Base-by-base conservation (phyloP, 2,888 invertebrate genomes). In the Lymantria dispar region DNA sequence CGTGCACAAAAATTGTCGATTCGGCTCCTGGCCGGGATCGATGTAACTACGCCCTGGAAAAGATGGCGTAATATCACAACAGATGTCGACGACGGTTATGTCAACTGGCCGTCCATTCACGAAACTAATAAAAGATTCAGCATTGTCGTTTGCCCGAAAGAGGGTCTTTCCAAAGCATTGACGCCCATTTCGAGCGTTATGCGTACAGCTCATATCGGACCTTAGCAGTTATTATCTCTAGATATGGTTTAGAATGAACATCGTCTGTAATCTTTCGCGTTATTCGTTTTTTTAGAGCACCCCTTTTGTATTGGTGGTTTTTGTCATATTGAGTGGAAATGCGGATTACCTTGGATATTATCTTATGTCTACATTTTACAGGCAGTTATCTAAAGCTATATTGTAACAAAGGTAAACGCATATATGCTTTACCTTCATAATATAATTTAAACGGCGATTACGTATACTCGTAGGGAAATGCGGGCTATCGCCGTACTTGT, bases 71-170 rank as follows among this genome's bases (percentile, higher is more conserved):
- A 88, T 91, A 90, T 87, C 80, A 85, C 83, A 88, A 87, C 90
- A 90, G 87, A 88, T 91, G 89, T 85, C 80, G 77, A 70, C 80
- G 86, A 87, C 86, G 84, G 85, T 88, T 87, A 90, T 85, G 86
- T 86, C 88, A 87, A 86, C 87, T 85, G 83, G 83, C 80, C 86
- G 80, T 84, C 83, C 85, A 87, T 88, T 88, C 85, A 83, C 85
- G 72, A 81, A 87, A 85, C 87, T 87, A 89, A 90, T 91, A 91
- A 89, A 89, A 90, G 87, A 90, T 88, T 89, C 90, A 90, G 86
- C 85, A 84, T 83, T 83, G 84, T 82, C 87, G 86, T 86, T 86
- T 79, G 74, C 64, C 75, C 78, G 73, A 80, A 80, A 82, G 80
- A 83, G 83, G 88, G 86, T 81, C 68, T 76, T 83, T 78, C 75